phyloP scores from a whole-genome alignment of 1,140 invertebrate species.

The Caenorhabditis inopinata region DNA sequence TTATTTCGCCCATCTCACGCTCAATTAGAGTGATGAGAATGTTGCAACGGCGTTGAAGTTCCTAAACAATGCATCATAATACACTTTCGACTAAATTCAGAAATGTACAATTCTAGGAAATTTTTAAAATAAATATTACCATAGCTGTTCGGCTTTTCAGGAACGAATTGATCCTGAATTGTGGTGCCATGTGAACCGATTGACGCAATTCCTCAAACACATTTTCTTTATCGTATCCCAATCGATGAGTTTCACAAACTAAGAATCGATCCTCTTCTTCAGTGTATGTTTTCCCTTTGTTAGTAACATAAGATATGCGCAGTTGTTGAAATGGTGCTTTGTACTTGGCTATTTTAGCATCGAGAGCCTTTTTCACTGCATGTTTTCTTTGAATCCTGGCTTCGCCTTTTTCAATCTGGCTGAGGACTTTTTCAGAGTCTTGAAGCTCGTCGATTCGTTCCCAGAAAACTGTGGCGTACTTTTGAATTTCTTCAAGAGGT shows the following conservation, averaged over 20 bases:
- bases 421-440: constrained; percentile 90
- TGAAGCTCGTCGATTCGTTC: constrained; percentile 88
- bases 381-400: constrained; percentile 91
- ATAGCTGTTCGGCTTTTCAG: constrained; percentile 94
- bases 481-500: constrained; percentile 78
- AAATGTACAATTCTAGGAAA: no score
- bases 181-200: constrained; percentile 85
- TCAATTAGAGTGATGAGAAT: constrained; percentile 96
- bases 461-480: constrained; percentile 98
- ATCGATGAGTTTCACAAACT: constrained; percentile 96
- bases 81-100: no score
- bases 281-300: constrained; percentile 98
- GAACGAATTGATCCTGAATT: constrained; percentile 99
- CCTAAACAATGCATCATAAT: no score
- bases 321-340: constrained; percentile 96
- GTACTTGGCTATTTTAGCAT: constrained; percentile 90
- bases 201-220: constrained; percentile 95
- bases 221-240: constrained; percentile 98
- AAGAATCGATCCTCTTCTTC: constrained; percentile 96
- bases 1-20: constrained; percentile 82
- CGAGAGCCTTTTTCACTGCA: constrained; percentile 93
- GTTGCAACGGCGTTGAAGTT: constrained; percentile 92
- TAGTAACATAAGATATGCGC: constrained; percentile 91
- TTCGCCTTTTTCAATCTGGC: constrained; percentile 85
- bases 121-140: constrained; percentile 56